Conservation (phyloP, 2,888 invertebrate genomes). For the Synanthedon andrenaeformis region DNA sequence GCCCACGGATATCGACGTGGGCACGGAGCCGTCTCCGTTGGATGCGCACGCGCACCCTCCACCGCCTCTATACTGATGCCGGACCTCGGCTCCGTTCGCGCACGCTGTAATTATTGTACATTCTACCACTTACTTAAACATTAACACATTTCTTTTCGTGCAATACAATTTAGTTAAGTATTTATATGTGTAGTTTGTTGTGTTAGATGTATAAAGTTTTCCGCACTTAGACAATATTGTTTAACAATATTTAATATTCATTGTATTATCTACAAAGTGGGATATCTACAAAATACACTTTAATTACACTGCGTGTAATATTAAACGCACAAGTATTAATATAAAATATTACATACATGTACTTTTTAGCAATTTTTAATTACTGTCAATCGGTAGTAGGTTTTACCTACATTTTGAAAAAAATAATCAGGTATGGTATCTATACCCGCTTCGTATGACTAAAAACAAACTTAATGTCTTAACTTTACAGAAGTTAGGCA, state of each 20-base stretch:
- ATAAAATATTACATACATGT: no score
- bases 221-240: slow-evolving; percentile 12
- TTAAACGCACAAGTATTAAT: no score
- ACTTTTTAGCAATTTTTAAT: no score
- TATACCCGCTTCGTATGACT: no score
- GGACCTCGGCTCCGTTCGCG: not conserved
- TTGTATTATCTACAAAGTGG: not conserved
- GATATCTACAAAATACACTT: not conserved
- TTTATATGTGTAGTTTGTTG: slow-evolving; percentile 57
- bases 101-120: not conserved
- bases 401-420: no score
- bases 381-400: no score
- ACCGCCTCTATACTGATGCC: slow-evolving; percentile 14
- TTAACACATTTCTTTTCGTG: slow-evolving; percentile 42
- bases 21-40: slow-evolving; percentile 55
- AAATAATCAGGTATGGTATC: no score
- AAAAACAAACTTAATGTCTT: no score
- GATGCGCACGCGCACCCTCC: slow-evolving; percentile 18
- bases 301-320: no score
- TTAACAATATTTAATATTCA: slow-evolving; percentile 3
- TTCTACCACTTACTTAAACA: not conserved
- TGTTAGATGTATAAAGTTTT: slow-evolving; percentile 56
- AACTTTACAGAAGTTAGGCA: no score
- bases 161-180: slow-evolving; percentile 67
- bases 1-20: slow-evolving; percentile 63